Base-by-base conservation (phyloP, 2,113 vertebrate species). In the Mellivora capensis region DNA sequence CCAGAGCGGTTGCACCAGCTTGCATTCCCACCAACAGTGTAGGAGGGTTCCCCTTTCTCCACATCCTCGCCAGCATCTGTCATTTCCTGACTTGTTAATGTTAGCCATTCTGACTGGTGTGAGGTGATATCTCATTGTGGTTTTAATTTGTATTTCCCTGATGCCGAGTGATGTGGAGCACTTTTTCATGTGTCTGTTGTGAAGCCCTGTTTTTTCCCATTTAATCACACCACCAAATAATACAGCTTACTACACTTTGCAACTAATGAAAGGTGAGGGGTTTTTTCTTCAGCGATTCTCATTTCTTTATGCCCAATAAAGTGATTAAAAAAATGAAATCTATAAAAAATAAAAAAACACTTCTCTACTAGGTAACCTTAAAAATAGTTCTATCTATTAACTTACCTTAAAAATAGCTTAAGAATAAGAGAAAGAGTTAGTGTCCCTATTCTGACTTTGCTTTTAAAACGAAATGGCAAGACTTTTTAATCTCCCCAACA, bases 381-480 rank as follows among this genome's bases (percentile, higher is more conserved):
- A 88, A 59, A 80, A 52, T 34, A 80, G 25, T 17, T 83, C 80
- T 79, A n/a, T 81, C 72, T 79, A n/a, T 81, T 42, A 54, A 42
- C 7, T 87, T 64, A 74, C 69, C 29, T 91, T 69, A 1, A 86
- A 86, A 69, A 54, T 62, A 91, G 34, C 57, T 86, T 67, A 64
- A 87, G 20, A 81, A 67, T 39, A 91, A 84, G 7, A n/a, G 61
- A 79, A 84, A 82, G 17, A 42, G 37, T 21, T 34, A 52, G 10
- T 27, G 11, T 67, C 23, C 14, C 25, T 71, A 47, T 49, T 67
- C 42, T 72, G 89, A 62, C 47, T 86, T 57, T 13, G 13, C 9
- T 91, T 96, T 94, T 61, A 92, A 95, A 87, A 76, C n/a, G 71
- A 85, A 94, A 95, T 29, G 3, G 3, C 21, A 47, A 31, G 72